Percentiles rank a stretch among this genome's conserved stretches.
Conservation (phyloP, 2,888 invertebrate species). For the Rhagium mordax region DNA sequence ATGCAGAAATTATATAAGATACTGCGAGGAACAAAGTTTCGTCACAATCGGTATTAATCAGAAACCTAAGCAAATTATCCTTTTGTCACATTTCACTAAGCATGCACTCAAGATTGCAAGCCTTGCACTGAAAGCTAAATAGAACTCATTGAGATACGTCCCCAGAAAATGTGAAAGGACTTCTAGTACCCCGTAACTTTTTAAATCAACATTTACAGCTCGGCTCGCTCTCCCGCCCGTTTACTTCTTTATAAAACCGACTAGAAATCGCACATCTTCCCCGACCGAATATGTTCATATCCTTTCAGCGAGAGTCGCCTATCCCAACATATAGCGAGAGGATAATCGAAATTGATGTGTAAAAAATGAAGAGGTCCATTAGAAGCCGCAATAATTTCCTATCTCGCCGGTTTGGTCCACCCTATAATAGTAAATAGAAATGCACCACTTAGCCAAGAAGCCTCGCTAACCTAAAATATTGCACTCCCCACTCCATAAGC, state of each 20-base stretch:
- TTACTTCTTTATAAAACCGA: neutral
- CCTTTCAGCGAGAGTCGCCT: neutral
- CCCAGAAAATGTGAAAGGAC: neutral
- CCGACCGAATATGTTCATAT: neutral
- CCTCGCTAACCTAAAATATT: conserved; percentile 43
- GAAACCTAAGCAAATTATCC: no score
- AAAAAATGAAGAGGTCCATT: neutral
- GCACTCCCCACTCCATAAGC: conserved; percentile 44
- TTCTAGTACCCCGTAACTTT: neutral
- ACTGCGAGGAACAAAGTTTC: no score
- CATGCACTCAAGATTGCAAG: neutral
- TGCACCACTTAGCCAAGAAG: conserved; percentile 51
- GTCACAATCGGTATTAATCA: no score
- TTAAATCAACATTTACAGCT: neutral
- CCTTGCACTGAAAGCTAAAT: neutral
- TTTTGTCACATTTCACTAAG: no score
- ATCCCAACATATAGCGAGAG: neutral
- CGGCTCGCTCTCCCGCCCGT: neutral
- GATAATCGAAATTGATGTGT: neutral
- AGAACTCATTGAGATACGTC: neutral
- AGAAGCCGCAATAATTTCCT: neutral
- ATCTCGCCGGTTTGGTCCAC: conserved; percentile 21
- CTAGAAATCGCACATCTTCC: neutral
- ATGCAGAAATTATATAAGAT: no score
- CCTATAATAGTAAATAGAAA: conserved; percentile 36